Base-by-base conservation (phyloP, 2,113 vertebrate species). In the Panthera uncia region DNA sequence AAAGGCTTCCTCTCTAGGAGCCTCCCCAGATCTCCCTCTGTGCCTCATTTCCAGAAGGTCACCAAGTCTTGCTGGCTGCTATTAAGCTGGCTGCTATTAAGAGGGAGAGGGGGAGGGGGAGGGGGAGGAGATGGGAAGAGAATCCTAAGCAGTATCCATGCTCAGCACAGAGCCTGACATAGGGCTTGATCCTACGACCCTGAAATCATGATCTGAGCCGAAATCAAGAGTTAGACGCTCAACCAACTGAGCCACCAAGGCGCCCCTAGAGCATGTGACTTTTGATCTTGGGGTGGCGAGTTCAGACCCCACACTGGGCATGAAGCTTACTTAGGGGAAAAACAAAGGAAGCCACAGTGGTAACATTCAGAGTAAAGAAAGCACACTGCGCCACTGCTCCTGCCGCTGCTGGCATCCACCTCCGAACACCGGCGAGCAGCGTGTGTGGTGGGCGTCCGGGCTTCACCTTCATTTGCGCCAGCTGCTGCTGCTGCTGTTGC, bases 401-500 rank as follows among this genome's bases (percentile, higher is more conserved):
- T 19, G 21, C n/a, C 1, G 23, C 23, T 0, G 13, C 50, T 85
- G 78, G 85, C 29, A 81, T 3, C 85, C 23, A 41, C 36, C 61
- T 38, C 11, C 38, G 13, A 18, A n/a, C 1, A 6, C 0, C 0
- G 55, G 66, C 12, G 14, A 45, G 55, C 12, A 16, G 73, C n/a
- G n/a, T 29, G 65, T 38, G 0, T 0, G 10, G 41, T 3, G 14
- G 2, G 18, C 0, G 4, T 2, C 80, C 19, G 57, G 27, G 61
- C 1, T 0, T 9, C 97, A 99, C 99, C 99, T 99, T 99, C 99
- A 99, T 99, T 79, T 99, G 99, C 12, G 99, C 99, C 57, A 99
- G 99, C 96, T 99, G 99, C 94, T 99, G 99, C 63, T 99, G 99
- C 50, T 99, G 99, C 68, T 99, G 99, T 33, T 99, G 99, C 9